Conservation (phyloP, 2,113 vertebrate genomes). For the Melanostigma gelatinosum region DNA sequence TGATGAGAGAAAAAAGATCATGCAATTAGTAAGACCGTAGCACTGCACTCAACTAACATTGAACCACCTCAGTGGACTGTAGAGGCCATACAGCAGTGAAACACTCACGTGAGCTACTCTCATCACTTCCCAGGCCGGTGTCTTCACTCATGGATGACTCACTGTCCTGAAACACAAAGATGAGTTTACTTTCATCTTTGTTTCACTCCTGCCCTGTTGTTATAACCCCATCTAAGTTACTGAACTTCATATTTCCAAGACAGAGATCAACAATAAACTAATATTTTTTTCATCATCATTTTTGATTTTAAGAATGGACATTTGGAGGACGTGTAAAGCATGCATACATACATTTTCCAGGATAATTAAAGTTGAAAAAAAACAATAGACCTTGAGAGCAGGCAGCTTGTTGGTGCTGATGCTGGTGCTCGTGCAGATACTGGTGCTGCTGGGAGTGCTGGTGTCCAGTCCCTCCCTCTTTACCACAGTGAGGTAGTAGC, state of each 20-base stretch:
- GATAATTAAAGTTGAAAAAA: background rate
- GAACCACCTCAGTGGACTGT: background rate
- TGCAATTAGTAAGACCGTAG: background rate
- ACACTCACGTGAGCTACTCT: conserved; percentile 76
- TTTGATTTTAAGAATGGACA: background rate
- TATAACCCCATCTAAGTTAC: background rate
- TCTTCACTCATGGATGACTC: conserved; percentile 78
- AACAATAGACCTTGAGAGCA: conserved; percentile 74
- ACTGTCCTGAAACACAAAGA: conserved; percentile 79
- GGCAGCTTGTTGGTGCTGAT: conserved; percentile 51
- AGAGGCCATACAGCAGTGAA: background rate
- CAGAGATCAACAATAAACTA: background rate
- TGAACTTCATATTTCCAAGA: background rate
- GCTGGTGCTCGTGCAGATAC: conserved; percentile 35
- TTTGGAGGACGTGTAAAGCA: background rate
- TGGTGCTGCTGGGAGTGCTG: conserved; percentile 61
- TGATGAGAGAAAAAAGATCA: background rate
- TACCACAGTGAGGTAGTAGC: conserved; percentile 91
- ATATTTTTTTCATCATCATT: background rate
- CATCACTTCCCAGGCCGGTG: conserved; percentile 77
- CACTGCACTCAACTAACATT: background rate
- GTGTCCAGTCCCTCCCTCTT: conserved; percentile 77
- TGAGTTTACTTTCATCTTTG: background rate
- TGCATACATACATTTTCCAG: background rate
- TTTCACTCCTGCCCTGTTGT: background rate